Evolutionary conservation across 2,888 invertebrate species (phyloP), one percentile per base, ranked within the genome.

Genomic region (Chymomyza caudatula): DNA sequence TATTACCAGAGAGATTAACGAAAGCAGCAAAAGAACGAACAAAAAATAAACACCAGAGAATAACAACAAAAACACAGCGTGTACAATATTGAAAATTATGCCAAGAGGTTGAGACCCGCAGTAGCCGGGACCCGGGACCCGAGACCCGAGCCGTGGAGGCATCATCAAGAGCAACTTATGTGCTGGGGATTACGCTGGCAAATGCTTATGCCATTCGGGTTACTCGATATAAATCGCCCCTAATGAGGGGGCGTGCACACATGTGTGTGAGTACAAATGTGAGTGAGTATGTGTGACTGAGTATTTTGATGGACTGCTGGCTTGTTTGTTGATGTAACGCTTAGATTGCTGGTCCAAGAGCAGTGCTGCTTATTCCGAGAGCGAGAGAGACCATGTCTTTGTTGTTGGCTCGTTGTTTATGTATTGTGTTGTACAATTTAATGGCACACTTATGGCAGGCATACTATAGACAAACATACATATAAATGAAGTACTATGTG

Each of bases 1-100:
- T 83, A 80, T 80, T 80, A 76, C 80, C 74, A 76, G 73, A 67
- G 63, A 83, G 78, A 83, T 80, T 80, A 80, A 78, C 65, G 68
- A 60, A 69, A 63, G 58, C 58, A 60, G 25, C 42, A 47, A 54
- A 44, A 60, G 52, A 54, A 58, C 42, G 47, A 59, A 54, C 11
- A 42, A 17, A 55, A 42, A n/a, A 52, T 15, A 52, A 44, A 20
- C 22, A 17, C 6, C 15, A n/a, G 3, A 22, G 1, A 52, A 22
- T 4, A 2, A 8, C 29, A 37, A 53, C 17, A 37, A 42, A 54
- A 54, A 55, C 25, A 13, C 8, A 60, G 29, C 51, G 17, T 43
- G 37, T 55, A 58, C 59, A 60, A 63, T 67, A 70, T 67, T 67
- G 59, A 73, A 64, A 69, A 69, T 70, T 70, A 69, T 73, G 58